Evolutionary conservation across 2,888 invertebrate species (phyloP), one percentile per base, ranked within the genome.

Genomic region (Amphipyra berbera): DNA sequence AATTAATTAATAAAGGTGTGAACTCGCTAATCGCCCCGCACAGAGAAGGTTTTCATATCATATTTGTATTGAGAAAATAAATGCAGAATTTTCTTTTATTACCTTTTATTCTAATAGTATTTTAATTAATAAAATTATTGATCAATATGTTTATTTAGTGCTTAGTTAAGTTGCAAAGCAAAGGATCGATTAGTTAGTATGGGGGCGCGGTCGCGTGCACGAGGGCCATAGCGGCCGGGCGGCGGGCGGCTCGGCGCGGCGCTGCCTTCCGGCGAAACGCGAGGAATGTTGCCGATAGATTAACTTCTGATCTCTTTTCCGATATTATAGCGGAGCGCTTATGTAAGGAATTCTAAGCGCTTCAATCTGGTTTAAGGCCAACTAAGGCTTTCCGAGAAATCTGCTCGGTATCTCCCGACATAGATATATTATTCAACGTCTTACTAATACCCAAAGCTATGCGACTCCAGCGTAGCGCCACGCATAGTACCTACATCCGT

Each of bases 231-330:
- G 81, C 78, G 73, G 82, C 80, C 75, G 79, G 79, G 79, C 82
- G 82, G 80, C 74, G 82, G 73, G 79, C 82, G 79, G 82, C 82
- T 83, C 84, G 82, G 83, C 84, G 87, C 79, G 73, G 82, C 85
- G 84, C 81, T 92, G 93, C 93, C 94, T 94, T 94, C 94, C 94
- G 94, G 93, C 93, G 89, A 91, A 93, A 93, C 92, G 91, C 93
- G 88, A 90, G 90, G 92, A 94, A 94, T 94, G 93, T 94, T 94
- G 93, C 93, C 93, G 92, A 94, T 94, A 94, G 94, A 94, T 94
- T 94, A 94, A 94, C 94, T 94, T 93, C 94, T 94, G 94, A 94
- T 94, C 94, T 94, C 94, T 93, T 94, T 94, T 91, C 92, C 93
- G 94, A 94, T 94, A 94, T 94, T 93, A 94, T 91, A 90, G 91